phyloP scores from a whole-genome alignment of 1,140 invertebrate species.

The Trichoplusia ni region DNA sequence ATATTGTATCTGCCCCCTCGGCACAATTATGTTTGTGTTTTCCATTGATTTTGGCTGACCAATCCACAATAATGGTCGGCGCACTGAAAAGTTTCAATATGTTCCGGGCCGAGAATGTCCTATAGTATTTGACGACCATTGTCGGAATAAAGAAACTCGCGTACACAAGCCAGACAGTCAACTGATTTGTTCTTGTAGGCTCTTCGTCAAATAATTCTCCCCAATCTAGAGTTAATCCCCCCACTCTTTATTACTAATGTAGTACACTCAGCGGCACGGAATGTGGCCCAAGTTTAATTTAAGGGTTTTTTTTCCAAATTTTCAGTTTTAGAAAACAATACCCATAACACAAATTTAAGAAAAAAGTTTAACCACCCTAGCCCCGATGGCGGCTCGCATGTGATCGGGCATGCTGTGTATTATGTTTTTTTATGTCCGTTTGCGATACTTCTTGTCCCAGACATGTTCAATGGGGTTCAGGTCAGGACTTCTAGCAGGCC shows the following conservation, averaged over 20 bases:
- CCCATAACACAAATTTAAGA: too few species aligned
- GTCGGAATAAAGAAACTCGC: slow-evolving; percentile 40
- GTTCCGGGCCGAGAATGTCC: slow-evolving; percentile 35
- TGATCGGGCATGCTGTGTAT: too few species aligned
- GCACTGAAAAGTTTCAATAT: slow-evolving; percentile 34
- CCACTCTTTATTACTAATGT: background rate
- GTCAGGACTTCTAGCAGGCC: too few species aligned
- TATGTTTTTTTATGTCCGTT: too few species aligned
- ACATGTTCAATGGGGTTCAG: too few species aligned
- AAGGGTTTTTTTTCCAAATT: too few species aligned
- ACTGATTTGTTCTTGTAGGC: background rate
- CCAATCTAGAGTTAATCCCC: background rate
- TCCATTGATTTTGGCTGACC: background rate
- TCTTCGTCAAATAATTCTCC: background rate
- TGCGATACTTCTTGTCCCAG: too few species aligned
- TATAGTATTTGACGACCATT: slow-evolving; percentile 40
- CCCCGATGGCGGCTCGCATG: too few species aligned
- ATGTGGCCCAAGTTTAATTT: too few species aligned
- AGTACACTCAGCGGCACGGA: too few species aligned
- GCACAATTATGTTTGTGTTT: background rate
- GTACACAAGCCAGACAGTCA: slow-evolving; percentile 38
- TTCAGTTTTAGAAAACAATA: too few species aligned
- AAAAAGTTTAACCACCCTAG: too few species aligned
- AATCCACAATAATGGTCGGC: slow-evolving; percentile 36
- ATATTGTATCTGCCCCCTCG: background rate